phyloP scores from a whole-genome alignment of 2,797 vertebrate species.

The Calcarius lapponicus region DNA sequence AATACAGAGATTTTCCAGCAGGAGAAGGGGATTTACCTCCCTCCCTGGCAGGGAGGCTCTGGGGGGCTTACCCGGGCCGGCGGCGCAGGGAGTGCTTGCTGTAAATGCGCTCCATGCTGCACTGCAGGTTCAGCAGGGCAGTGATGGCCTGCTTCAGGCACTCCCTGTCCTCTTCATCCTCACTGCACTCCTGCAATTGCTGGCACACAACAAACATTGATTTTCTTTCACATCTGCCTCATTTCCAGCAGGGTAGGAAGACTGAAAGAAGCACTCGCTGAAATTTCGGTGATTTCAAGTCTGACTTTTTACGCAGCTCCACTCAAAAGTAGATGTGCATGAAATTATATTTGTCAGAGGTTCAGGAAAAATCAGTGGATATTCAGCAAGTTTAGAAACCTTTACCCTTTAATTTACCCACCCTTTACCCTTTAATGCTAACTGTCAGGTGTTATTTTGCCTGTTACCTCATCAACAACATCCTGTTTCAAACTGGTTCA shows the following conservation, averaged over 20 bases:
- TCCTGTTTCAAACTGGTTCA: not conserved
- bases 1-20: not conserved
- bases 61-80: constrained; percentile 84
- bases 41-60: not conserved
- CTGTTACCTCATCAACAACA: not conserved
- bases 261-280: fast-evolving
- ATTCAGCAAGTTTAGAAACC: not conserved
- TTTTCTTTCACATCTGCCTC: not conserved
- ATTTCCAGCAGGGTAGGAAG: not conserved
- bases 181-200: constrained; percentile 94
- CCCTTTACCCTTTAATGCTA: not conserved
- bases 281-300: not conserved
- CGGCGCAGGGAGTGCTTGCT: constrained; percentile 91
- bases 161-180: constrained; percentile 93
- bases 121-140: constrained; percentile 93
- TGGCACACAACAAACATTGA: constrained; percentile 35
- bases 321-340: not conserved
- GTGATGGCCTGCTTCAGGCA: constrained; percentile 97
- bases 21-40: not conserved
- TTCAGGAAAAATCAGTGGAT: not conserved
- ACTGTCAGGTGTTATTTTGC: not conserved
- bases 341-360: not conserved
- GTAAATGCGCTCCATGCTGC: constrained; percentile 95
- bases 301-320: not conserved
- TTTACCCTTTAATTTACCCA: not conserved